A percentile compares a stretch with the other conserved stretches of the same genome.
These are phyloP conservation scores for Natrix natrix DNA, from an alignment of 2,797 vertebrate genomes.

Conservation along the genomic window DNA sequence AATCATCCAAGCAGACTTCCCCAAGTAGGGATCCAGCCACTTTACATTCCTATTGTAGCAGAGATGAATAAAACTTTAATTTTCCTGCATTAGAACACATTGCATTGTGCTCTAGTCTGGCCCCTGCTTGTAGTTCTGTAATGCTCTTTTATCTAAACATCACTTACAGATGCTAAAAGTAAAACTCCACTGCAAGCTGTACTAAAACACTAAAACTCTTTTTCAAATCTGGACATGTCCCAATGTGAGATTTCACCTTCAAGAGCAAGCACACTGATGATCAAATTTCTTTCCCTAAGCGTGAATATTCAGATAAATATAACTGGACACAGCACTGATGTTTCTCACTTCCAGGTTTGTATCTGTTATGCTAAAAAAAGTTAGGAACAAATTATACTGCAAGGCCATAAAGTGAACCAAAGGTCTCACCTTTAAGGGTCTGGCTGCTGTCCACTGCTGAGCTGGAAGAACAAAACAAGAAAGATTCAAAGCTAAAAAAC, in stretches of 20 bases:
- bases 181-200: background rate
- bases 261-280: background rate
- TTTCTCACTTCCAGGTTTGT: background rate
- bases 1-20: conserved; percentile 1
- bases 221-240: background rate
- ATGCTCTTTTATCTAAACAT: background rate
- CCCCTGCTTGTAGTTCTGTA: background rate
- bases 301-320: background rate
- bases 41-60: background rate
- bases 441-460: conserved; percentile 35
- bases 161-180: background rate
- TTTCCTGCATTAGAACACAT: background rate
- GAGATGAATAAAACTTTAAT: background rate
- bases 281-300: background rate
- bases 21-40: background rate
- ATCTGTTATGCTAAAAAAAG: background rate
- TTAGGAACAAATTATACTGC: background rate
- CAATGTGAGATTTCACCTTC: background rate
- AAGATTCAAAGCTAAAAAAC: background rate
- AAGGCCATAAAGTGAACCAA: background rate
- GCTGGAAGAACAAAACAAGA: conserved; percentile 50
- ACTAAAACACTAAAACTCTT: background rate
- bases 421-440: conserved; percentile 50
- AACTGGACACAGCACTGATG: background rate
- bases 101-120: background rate